These are phyloP conservation scores for Tricholaema leucomelas DNA, from an alignment of 2,113 vertebrate genomes.

Conservation along the genomic window DNA sequence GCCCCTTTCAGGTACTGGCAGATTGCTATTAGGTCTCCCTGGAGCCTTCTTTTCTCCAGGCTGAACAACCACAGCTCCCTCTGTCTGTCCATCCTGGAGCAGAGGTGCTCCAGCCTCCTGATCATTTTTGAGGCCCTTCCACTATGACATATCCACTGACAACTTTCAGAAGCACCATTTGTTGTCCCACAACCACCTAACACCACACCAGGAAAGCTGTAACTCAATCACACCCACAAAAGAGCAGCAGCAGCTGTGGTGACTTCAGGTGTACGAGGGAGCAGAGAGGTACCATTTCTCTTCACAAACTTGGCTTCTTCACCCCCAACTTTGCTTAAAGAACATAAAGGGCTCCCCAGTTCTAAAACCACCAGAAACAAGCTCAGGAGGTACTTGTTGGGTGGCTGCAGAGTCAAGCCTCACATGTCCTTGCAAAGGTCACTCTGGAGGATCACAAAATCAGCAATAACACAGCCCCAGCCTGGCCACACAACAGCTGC, in stretches of 20 bases:
- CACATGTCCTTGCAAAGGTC: not conserved
- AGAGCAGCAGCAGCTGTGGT: rapidly evolving
- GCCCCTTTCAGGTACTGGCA: too few relatives aligned
- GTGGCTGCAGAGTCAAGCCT: not conserved
- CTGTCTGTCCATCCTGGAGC: too few relatives aligned
- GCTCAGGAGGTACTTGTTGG: not conserved
- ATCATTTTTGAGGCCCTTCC: too few relatives aligned
- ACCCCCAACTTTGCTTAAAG: not conserved
- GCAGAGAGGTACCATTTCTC: not conserved
- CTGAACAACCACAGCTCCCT: too few relatives aligned
- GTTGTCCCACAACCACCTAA: not conserved
- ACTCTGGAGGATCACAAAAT: not conserved
- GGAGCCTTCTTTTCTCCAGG: too few relatives aligned
- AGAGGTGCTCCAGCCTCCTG: too few relatives aligned
- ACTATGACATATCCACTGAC: rapidly evolving
- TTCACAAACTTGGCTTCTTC: not conserved
- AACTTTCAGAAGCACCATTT: not conserved
- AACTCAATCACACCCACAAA: not conserved
- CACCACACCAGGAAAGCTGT: not conserved
- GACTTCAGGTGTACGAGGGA: not conserved
- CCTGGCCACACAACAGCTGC: not conserved
- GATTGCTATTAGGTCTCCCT: too few relatives aligned
- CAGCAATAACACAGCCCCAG: not conserved
- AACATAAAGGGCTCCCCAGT: not conserved
- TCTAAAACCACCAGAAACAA: not conserved